Evolutionary conservation across 2,113 vertebrate species (phyloP).

Genomic region (Tautogolabrus adspersus): DNA sequence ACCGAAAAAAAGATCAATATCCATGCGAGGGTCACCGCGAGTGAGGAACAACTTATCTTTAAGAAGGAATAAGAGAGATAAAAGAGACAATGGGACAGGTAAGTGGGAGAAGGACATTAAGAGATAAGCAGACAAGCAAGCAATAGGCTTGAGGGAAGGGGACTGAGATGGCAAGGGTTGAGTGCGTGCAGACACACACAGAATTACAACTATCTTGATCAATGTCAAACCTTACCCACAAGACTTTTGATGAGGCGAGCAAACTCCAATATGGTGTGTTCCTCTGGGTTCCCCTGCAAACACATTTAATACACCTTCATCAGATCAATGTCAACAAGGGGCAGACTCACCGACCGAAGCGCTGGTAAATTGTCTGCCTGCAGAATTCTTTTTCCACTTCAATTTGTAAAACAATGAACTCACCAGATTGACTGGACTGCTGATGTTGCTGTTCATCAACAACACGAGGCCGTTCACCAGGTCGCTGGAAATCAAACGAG

Average conservation of each 20-base stretch:
- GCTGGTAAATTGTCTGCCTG: neutral
- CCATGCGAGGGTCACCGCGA: neutral
- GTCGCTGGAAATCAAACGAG: conserved; percentile 84
- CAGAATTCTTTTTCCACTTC: neutral
- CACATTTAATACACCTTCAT: conserved; percentile 12
- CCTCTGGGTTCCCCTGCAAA: conserved; percentile 96
- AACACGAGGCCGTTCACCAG: conserved; percentile 96
- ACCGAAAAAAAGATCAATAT: neutral
- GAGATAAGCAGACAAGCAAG: neutral
- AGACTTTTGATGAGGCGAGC: conserved; percentile 97
- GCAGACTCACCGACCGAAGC: neutral
- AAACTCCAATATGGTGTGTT: conserved; percentile 98
- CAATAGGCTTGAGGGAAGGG: too few relatives aligned
- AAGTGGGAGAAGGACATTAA: neutral
- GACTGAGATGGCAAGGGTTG: neutral
- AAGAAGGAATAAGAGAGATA: neutral
- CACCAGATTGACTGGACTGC: conserved; percentile 98
- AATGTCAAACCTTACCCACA: conserved; percentile 87
- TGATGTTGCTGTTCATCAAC: conserved; percentile 99
- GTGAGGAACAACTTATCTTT: neutral
- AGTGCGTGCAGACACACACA: neutral
- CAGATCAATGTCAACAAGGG: conserved; percentile 1
- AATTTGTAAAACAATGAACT: conserved; percentile 67
- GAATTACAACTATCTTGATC: neutral
- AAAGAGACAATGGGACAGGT: neutral